Conservation (phyloP, 92 coral and sea anemone species). For the Porites cylindrica region DNA sequence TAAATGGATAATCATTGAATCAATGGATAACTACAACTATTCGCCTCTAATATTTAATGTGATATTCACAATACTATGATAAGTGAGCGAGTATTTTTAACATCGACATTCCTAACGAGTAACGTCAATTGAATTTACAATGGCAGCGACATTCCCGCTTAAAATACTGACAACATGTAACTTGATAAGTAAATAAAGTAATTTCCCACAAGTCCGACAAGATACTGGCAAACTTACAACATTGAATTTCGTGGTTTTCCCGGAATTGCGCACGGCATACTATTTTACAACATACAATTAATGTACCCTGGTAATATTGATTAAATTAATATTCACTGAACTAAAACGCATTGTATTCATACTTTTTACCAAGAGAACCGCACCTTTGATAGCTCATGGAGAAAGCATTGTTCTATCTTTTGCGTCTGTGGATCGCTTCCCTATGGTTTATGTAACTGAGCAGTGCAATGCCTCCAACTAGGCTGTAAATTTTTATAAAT, state of each 20-base stretch:
- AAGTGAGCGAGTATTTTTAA: not conserved
- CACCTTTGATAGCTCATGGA: not conserved
- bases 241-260: not conserved
- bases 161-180: not conserved
- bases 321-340: not conserved
- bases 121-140: slow-evolving; percentile 18
- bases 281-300: not conserved
- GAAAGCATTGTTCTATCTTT: not conserved
- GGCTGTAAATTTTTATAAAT: too few species aligned
- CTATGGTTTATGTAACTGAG: not conserved
- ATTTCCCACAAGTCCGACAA: not conserved
- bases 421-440: not conserved
- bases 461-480: too few species aligned
- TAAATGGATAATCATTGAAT: slow-evolving; percentile 7
- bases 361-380: not conserved
- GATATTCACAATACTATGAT: not conserved
- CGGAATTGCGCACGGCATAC: not conserved
- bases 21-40: not conserved
- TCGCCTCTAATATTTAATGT: not conserved
- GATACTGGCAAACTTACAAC: slow-evolving; percentile 31
- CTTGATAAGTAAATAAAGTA: not conserved
- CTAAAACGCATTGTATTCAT: not conserved
- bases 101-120: slow-evolving; percentile 8
- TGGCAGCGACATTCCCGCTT: not conserved
- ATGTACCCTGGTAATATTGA: not conserved